Evolutionary conservation across 2,888 invertebrate species (phyloP).

Genomic region (Meta bourneti): DNA sequence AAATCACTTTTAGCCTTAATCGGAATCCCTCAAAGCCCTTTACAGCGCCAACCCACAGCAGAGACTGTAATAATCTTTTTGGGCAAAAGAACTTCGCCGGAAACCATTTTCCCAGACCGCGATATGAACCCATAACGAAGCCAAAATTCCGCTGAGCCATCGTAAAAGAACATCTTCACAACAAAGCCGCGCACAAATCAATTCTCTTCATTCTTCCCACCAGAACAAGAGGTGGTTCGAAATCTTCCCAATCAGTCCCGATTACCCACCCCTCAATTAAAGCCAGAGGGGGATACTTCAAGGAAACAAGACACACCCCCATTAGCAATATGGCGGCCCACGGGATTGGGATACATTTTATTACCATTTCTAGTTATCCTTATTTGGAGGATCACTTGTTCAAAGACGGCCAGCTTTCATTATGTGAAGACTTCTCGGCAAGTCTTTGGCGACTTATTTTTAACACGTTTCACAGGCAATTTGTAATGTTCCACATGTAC

Average conservation of each 20-base stretch:
- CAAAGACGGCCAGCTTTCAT: neutral
- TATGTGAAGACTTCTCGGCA: neutral
- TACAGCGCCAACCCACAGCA: neutral
- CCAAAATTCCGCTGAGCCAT: neutral
- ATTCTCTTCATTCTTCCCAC: slow-evolving; percentile 4
- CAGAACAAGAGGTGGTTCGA: neutral
- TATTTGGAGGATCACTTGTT: neutral
- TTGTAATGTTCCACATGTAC: no score
- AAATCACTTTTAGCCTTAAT: no score
- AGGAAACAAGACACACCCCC: neutral
- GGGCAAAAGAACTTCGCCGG: neutral
- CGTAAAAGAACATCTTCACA: neutral
- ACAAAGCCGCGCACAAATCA: slow-evolving; percentile 17
- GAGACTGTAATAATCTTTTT: neutral
- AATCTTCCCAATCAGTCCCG: slow-evolving; percentile 3
- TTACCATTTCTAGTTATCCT: neutral
- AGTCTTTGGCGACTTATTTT: neutral
- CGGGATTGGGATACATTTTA: neutral
- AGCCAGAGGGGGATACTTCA: neutral
- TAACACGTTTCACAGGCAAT: neutral
- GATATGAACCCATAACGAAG: neutral
- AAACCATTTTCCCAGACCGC: neutral
- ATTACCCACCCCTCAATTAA: neutral
- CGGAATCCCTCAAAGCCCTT: neutral
- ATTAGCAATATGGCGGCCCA: neutral